phyloP scores from a whole-genome alignment of 2,888 invertebrate genomes.

The Nemapogon koenigi region DNA sequence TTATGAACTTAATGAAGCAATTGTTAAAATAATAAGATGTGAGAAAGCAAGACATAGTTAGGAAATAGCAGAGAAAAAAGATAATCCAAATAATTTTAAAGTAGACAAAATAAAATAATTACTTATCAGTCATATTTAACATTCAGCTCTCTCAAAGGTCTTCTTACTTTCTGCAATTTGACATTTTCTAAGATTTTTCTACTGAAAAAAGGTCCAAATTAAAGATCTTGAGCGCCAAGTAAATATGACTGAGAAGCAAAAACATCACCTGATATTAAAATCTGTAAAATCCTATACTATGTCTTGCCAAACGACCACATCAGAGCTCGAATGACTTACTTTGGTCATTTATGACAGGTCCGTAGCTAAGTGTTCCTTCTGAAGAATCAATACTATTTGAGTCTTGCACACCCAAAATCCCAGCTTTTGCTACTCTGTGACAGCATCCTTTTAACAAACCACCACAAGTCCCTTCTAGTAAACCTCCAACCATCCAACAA shows the following conservation, averaged over 20 bases:
- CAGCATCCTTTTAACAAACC: conserved; percentile 87
- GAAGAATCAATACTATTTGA: conserved; percentile 68
- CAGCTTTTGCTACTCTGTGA: conserved; percentile 75
- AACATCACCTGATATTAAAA: conserved; percentile 8
- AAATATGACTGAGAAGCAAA: not conserved
- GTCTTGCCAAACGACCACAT: conserved; percentile 62
- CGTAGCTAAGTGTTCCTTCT: conserved; percentile 70
- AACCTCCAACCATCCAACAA: conserved; percentile 90
- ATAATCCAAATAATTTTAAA: not conserved
- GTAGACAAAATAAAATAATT: not conserved
- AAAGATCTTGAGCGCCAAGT: conserved; percentile 20
- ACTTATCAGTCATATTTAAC: not conserved
- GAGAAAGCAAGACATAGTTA: conserved; percentile 64
- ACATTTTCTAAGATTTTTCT: too few relatives aligned
- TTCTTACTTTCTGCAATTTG: too few relatives aligned
- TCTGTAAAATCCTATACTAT: conserved; percentile 35
- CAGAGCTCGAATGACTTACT: conserved; percentile 70
- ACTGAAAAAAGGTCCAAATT: not conserved
- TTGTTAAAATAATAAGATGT: conserved; percentile 41
- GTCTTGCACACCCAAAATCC: conserved; percentile 68
- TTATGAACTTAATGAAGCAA: conserved; percentile 12
- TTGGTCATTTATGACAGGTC: conserved; percentile 79
- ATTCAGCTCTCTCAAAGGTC: conserved; percentile 4
- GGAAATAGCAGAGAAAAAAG: conserved; percentile 29
- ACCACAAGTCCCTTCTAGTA: conserved; percentile 84